Evolutionary conservation across 2,797 vertebrate species (phyloP).

Genomic region (Tadarida brasiliensis): DNA sequence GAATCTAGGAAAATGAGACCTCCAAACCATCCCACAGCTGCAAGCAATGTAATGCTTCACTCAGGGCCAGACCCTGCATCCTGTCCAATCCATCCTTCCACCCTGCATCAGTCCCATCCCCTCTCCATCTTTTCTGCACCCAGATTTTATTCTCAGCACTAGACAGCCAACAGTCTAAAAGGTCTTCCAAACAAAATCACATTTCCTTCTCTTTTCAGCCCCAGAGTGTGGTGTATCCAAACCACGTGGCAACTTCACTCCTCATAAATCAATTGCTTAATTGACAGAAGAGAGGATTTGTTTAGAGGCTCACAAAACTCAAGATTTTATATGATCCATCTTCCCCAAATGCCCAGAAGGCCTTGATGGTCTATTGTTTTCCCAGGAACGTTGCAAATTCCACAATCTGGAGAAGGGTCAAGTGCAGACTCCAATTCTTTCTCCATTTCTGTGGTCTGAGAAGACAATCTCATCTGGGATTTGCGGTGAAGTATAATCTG

Average conservation of each 20-base stretch:
- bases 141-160: conserved; percentile 72
- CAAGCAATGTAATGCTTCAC: conserved; percentile 24
- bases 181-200: conserved; percentile 80
- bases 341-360: conserved; percentile 67
- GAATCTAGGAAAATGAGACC: conserved; percentile 39
- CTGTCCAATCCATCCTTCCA: conserved; percentile 43
- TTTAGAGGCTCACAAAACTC: conserved; percentile 63
- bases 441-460: conserved; percentile 54
- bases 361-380: conserved; percentile 69
- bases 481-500: conserved; percentile 73
- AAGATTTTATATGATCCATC: conserved; percentile 63
- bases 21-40: conserved; percentile 57
- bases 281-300: conserved; percentile 62
- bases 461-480: conserved; percentile 64
- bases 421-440: conserved; percentile 55
- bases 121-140: conserved; percentile 60
- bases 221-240: conserved; percentile 70
- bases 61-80: conserved; percentile 46
- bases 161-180: conserved; percentile 72
- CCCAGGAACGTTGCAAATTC: conserved; percentile 61
- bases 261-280: conserved; percentile 77
- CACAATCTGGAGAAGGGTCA: conserved; percentile 69
- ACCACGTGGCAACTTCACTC: conserved; percentile 74
- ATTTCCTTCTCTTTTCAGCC: conserved; percentile 76
- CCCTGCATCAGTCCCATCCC: background rate